Base-by-base conservation (phyloP, 2,797 vertebrate genomes). In the Parambassis ranga region DNA sequence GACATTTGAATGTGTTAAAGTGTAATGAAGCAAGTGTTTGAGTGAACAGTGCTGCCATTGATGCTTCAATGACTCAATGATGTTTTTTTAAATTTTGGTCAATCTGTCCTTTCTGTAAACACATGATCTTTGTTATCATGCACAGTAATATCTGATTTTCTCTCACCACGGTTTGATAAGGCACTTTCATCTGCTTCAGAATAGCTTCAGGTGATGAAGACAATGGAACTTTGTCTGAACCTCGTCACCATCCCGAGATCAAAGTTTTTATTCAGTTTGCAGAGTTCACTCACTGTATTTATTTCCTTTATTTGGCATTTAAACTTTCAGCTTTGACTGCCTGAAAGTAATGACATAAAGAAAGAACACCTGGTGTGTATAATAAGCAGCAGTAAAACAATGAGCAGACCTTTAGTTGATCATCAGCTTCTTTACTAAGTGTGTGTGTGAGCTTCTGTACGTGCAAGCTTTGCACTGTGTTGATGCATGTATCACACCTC, bases 401-500 rank as follows among this genome's bases (percentile, higher is more conserved):
- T 52, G 43, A 49, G 58, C 52, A 66, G 35, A 59, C 23, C 6
- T 62, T 37, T 10, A 15, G 3, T 10, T 63, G 66, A 35, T 71
- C 63, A 52, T 64, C 50, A 10, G 43, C 33, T 46, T 35, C 10
- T 44, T 36, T 27, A 2, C 9, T 26, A 35, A 26, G 3, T 37
- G 20, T 39, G 33, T 58, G 32, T 63, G 19, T 37, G 30, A 39
- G 20, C 36, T 30, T 28, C 44, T 58, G 10, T 28, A 22, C 36
- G 42, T 48, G 51, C 23, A 14, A 13, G 22, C 3, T 36, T 44
- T 37, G 70, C 0, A 33, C 5, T 30, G 36, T 71, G 69, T 64
- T 24, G 53, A 32, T 65, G 59, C 18, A 27, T 59, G 37, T 16
- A 39, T 78, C 69, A 82, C 86, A 84, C 83, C 79, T 79, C 77